A percentile compares a stretch with the other conserved stretches of the same genome.
These are phyloP conservation scores for Autographa pulchrina DNA, from an alignment of 2,888 invertebrate species.

Conservation along the genomic window DNA sequence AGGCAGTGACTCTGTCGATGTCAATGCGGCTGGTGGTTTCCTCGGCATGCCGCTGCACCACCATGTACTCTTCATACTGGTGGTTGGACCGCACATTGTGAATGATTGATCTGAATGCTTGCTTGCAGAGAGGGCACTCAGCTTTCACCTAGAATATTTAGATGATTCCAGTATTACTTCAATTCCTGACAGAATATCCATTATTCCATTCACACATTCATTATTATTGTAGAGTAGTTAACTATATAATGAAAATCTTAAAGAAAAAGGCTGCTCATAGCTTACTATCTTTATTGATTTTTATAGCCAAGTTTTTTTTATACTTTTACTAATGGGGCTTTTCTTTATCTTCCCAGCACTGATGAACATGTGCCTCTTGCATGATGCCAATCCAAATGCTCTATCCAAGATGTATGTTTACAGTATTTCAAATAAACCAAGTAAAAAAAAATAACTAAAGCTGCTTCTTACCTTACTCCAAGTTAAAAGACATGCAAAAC, in stretches of 20 bases:
- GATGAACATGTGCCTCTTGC: too few species aligned
- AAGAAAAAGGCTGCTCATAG: not conserved
- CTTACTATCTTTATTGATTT: too few species aligned
- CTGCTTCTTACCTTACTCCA: constrained; percentile 94
- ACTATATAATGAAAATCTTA: not conserved
- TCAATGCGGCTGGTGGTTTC: constrained; percentile 74
- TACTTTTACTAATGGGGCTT: not conserved
- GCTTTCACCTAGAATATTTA: constrained; percentile 93
- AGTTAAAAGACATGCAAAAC: constrained; percentile 96
- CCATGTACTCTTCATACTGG: constrained; percentile 96
- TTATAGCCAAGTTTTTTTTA: too few species aligned
- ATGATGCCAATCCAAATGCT: too few species aligned
- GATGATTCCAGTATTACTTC: not conserved
- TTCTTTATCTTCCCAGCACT: too few species aligned
- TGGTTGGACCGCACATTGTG: constrained; percentile 96
- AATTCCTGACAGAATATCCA: not conserved
- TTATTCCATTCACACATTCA: not conserved
- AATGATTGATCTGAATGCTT: constrained; percentile 96
- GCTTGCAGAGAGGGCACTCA: constrained; percentile 98
- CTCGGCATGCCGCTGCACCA: constrained; percentile 78
- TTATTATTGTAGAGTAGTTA: not conserved
- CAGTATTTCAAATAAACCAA: too few species aligned
- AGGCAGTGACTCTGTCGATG: constrained; percentile 72
- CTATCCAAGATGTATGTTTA: too few species aligned
- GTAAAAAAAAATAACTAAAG: too few species aligned